Conservation (phyloP, 23 tunicate species). For the Styela plicata region DNA sequence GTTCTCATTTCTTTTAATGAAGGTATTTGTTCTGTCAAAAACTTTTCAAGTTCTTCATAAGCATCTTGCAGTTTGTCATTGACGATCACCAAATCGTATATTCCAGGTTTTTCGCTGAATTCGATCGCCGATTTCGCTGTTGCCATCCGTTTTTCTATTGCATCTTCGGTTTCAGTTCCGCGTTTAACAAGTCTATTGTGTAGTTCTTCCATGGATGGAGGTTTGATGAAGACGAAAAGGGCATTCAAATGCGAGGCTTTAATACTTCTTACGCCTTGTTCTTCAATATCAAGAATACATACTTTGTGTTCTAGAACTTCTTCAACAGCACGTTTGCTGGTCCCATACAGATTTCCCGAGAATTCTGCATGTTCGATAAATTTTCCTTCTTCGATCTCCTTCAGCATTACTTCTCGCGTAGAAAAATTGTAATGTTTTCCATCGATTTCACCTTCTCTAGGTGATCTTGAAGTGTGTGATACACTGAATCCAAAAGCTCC, state of each 20-base stretch:
- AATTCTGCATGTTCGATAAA: slow-evolving; percentile 46
- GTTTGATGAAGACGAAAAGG: slow-evolving; percentile 36
- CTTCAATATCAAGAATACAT: slow-evolving; percentile 46
- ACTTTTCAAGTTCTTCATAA: slow-evolving; percentile 13
- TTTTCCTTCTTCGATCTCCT: slow-evolving; percentile 26
- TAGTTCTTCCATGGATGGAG: slow-evolving; percentile 40
- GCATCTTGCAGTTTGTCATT: slow-evolving; percentile 25
- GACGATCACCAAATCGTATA: slow-evolving; percentile 32
- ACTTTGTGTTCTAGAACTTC: slow-evolving; percentile 33
- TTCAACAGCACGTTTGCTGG: slow-evolving; percentile 31
- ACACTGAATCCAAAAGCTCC: slow-evolving; percentile 40
- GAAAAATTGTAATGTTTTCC: slow-evolving; percentile 47
- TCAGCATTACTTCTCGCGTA: slow-evolving; percentile 31
- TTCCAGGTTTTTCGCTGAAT: slow-evolving; percentile 33
- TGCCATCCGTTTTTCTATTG: slow-evolving; percentile 35
- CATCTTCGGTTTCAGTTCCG: slow-evolving; percentile 44
- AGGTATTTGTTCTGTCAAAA: not conserved
- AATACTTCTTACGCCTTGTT: slow-evolving; percentile 41
- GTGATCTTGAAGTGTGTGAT: slow-evolving; percentile 39
- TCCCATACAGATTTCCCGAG: slow-evolving; percentile 45
- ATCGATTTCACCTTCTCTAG: slow-evolving; percentile 37
- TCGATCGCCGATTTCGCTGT: slow-evolving; percentile 42
- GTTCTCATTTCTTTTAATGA: not conserved
- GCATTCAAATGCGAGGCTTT: slow-evolving; percentile 38
- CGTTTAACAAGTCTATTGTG: slow-evolving; percentile 28